phyloP scores from a whole-genome alignment of 2,113 vertebrate genomes.

The Cricetomys ansorgei region DNA sequence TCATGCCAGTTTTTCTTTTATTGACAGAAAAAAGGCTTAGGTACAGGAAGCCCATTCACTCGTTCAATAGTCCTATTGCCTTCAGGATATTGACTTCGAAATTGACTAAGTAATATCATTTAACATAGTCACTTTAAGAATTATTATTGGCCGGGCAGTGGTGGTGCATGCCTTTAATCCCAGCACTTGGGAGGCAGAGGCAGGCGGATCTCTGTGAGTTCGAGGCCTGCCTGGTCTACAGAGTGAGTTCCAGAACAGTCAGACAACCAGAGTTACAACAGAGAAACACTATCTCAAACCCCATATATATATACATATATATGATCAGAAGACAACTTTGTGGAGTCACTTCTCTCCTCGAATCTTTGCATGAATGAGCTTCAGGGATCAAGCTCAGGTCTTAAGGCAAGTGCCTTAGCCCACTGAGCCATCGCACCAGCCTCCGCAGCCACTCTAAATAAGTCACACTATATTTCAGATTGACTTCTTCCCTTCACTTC shows the following conservation, averaged over 20 bases:
- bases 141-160: too few relatives aligned
- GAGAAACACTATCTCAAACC: too few relatives aligned
- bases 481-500: neutral
- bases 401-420: neutral
- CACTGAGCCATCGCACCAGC: neutral
- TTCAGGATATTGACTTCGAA: neutral
- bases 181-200: too few relatives aligned
- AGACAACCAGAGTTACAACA: too few relatives aligned
- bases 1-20: neutral
- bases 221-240: too few relatives aligned
- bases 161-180: too few relatives aligned
- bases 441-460: neutral
- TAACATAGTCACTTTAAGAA: neutral
- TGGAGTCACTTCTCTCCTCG: neutral
- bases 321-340: neutral
- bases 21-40: neutral
- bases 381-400: neutral
- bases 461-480: neutral
- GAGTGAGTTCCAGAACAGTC: too few relatives aligned
- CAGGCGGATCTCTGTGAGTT: too few relatives aligned
- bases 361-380: neutral
- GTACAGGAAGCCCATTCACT: neutral
- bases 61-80: slow-evolving; percentile 5
- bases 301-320: too few relatives aligned
- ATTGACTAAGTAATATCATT: neutral